Percentiles rank a stretch among this genome's conserved stretches.
Evolutionary conservation across 2,888 invertebrate genomes (phyloP).

Genomic region (Drosophila cognata): DNA sequence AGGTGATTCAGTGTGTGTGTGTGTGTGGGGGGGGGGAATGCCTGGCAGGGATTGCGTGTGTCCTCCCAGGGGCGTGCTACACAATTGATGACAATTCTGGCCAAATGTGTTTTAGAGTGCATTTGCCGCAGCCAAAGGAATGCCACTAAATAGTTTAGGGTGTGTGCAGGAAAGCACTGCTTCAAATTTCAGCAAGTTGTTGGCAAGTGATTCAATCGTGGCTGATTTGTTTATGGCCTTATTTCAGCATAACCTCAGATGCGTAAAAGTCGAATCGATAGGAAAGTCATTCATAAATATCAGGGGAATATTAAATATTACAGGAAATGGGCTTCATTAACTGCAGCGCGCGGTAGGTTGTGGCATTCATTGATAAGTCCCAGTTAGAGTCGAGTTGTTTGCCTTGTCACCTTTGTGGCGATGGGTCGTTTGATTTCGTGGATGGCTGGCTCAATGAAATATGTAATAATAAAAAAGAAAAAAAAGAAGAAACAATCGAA

Average conservation of each 20-base stretch:
- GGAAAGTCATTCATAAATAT: conserved; percentile 38
- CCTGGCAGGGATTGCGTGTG: conserved; percentile 53
- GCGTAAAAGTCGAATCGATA: conserved; percentile 37
- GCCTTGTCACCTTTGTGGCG: conserved; percentile 20
- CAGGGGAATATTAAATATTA: conserved; percentile 11
- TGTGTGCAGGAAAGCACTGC: not conserved
- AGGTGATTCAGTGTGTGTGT: conserved; percentile 23
- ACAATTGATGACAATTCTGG: conserved; percentile 43
- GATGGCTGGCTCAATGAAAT: conserved; percentile 17
- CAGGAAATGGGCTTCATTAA: conserved; percentile 66
- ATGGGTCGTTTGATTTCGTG: conserved; percentile 44
- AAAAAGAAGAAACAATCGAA: not conserved
- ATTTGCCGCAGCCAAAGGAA: conserved; percentile 25
- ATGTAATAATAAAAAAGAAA: not conserved
- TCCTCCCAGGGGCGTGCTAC: conserved; percentile 41
- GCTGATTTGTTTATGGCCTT: conserved; percentile 46
- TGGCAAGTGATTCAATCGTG: conserved; percentile 14
- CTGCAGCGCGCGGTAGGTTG: conserved; percentile 26
- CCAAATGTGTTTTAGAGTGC: conserved; percentile 66
- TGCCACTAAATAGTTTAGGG: conserved; percentile 39
- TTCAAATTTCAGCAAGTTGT: conserved; percentile 26
- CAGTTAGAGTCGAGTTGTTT: conserved; percentile 9
- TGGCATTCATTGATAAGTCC: conserved; percentile 50
- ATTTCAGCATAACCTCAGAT: conserved; percentile 4
- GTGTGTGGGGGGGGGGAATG: conserved; percentile 12